These are phyloP conservation scores for Eupithecia pulchellata DNA, from an alignment of 2,888 invertebrate genomes.

Conservation along the genomic window DNA sequence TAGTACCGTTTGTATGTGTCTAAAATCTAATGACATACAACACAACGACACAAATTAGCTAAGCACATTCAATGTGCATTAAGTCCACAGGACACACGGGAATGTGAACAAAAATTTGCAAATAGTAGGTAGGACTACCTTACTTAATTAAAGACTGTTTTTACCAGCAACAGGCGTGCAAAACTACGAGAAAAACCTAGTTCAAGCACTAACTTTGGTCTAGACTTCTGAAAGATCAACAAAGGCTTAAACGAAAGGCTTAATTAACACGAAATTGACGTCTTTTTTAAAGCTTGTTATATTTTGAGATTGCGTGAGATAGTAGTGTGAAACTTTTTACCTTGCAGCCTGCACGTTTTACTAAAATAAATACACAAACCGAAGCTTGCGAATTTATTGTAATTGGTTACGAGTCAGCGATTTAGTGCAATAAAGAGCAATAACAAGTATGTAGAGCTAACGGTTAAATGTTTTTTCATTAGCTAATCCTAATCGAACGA, in stretches of 20 bases:
- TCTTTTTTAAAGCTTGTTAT: not conserved
- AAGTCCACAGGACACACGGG: not conserved
- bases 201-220: not conserved
- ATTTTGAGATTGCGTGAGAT: slow-evolving; percentile 16
- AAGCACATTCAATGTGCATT: not conserved
- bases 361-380: slow-evolving; percentile 8
- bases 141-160: not conserved
- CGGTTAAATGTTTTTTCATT: slow-evolving; percentile 36
- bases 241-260: not conserved
- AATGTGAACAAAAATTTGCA: not conserved
- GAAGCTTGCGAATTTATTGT: slow-evolving; percentile 8
- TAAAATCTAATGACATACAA: not conserved
- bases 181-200: not conserved
- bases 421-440: slow-evolving; percentile 23
- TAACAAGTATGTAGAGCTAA: slow-evolving; percentile 29
- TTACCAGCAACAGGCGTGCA: not conserved
- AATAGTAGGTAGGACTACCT: not conserved
- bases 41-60: not conserved
- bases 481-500: slow-evolving; percentile 48
- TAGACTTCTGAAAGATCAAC: not conserved
- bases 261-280: not conserved
- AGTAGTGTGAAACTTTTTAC: slow-evolving; percentile 8
- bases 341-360: not conserved
- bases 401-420: slow-evolving; percentile 6
- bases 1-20: not conserved